Percentiles rank a stretch among this genome's conserved stretches.
Conservation (phyloP, 2,888 invertebrate species). For the Coenonympha arcania region DNA sequence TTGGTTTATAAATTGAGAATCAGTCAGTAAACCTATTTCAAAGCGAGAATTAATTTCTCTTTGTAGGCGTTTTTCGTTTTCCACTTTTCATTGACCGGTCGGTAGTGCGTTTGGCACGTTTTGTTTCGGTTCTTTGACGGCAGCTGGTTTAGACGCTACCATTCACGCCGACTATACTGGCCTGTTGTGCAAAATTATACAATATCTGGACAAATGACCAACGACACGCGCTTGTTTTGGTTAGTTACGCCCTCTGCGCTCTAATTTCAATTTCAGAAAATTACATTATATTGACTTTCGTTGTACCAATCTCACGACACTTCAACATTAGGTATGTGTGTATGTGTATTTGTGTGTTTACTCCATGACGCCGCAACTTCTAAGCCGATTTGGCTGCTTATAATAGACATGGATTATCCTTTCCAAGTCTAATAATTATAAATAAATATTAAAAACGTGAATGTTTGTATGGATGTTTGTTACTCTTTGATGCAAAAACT, state of each 20-base stretch:
- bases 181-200: conserved; percentile 64
- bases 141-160: conserved; percentile 53
- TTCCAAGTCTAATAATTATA: too few species aligned
- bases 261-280: conserved; percentile 7
- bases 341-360: background rate
- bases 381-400: too few species aligned
- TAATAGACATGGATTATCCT: too few species aligned
- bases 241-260: conserved; percentile 42
- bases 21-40: background rate
- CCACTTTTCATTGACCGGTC: conserved; percentile 52
- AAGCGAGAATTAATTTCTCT: conserved; percentile 38
- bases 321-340: background rate
- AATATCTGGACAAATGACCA: conserved; percentile 59
- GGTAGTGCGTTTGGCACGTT: conserved; percentile 65
- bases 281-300: background rate
- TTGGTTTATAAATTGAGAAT: background rate
- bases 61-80: conserved; percentile 51
- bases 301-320: too few species aligned
- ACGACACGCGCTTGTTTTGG: conserved; percentile 29
- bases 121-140: conserved; percentile 60
- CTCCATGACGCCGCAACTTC: too few species aligned
- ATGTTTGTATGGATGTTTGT: too few species aligned
- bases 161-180: conserved; percentile 50
- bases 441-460: too few species aligned
- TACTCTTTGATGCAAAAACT: too few species aligned